Percentiles rank a stretch among this genome's conserved stretches.
phyloP scores from a whole-genome alignment of 2,113 vertebrate species.

The Upupa epops region DNA sequence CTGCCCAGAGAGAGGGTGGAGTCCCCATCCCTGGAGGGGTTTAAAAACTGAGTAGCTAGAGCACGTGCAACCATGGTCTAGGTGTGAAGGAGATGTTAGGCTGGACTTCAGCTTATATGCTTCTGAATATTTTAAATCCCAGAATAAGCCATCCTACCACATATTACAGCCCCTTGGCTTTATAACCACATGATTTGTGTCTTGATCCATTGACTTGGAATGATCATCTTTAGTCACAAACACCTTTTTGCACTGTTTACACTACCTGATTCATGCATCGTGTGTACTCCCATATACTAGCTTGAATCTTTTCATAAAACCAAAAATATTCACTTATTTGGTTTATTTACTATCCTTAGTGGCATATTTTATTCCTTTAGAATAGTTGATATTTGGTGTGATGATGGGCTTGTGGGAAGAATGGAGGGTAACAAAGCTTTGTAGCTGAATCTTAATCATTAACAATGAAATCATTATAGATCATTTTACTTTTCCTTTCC shows the following conservation, averaged over 20 bases:
- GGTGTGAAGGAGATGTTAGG: no score
- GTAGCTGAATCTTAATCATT: background rate
- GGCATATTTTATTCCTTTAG: background rate
- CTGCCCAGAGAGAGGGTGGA: no score
- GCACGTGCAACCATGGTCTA: no score
- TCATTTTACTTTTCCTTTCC: background rate
- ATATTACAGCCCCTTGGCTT: background rate
- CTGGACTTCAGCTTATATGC: no score
- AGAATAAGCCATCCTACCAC: background rate
- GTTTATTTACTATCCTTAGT: background rate
- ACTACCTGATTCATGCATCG: background rate
- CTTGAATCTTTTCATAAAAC: background rate
- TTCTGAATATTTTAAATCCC: background rate
- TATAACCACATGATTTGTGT: background rate
- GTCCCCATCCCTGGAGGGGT: no score
- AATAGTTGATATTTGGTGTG: background rate
- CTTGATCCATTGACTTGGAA: background rate
- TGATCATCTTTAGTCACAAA: background rate
- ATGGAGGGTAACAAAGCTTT: background rate
- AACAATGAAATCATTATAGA: background rate
- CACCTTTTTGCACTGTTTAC: background rate
- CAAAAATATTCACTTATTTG: background rate
- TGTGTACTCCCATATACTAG: background rate
- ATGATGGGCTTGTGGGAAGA: background rate
- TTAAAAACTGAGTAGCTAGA: no score